These are phyloP conservation scores for Magallana ariakensis DNA, from an alignment of 1,140 invertebrate species.

Conservation along the genomic window DNA sequence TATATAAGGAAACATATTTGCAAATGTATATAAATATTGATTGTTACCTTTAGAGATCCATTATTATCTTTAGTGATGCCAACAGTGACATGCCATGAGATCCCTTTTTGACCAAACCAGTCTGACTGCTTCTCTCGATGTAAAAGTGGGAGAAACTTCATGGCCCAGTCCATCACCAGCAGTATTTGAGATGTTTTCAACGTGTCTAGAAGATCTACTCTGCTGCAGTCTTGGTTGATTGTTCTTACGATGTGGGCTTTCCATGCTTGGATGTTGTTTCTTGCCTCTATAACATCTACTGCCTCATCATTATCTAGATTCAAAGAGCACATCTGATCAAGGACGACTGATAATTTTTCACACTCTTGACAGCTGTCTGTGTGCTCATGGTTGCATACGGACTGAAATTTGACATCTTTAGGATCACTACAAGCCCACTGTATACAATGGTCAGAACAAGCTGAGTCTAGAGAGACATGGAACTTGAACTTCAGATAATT, in stretches of 20 bases:
- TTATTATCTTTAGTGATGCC: conserved; percentile 10
- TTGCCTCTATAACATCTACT: background rate
- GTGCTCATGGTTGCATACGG: conserved; percentile 30
- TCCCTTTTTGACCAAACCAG: conserved; percentile 51
- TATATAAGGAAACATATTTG: background rate
- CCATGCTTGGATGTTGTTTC: background rate
- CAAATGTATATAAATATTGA: background rate
- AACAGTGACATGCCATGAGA: conserved; percentile 47
- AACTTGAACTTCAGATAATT: conserved; percentile 40
- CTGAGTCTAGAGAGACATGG: background rate
- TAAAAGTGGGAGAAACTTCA: conserved; percentile 44
- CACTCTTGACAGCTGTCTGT: background rate
- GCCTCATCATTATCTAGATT: conserved; percentile 17
- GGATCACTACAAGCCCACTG: conserved; percentile 25
- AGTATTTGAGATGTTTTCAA: conserved; percentile 19
- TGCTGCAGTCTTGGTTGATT: conserved; percentile 26
- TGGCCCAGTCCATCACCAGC: conserved; percentile 50
- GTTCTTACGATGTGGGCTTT: conserved; percentile 42
- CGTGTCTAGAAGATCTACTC: background rate
- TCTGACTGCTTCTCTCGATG: conserved; percentile 43
- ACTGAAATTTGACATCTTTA: conserved; percentile 35
- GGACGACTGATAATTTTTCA: background rate
- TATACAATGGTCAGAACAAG: conserved; percentile 46
- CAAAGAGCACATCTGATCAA: too few relatives aligned
- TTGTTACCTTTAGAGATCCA: conserved; percentile 2